These are phyloP conservation scores for Sorex fumeus DNA, from an alignment of 2,113 vertebrate species.

Conservation along the genomic window DNA sequence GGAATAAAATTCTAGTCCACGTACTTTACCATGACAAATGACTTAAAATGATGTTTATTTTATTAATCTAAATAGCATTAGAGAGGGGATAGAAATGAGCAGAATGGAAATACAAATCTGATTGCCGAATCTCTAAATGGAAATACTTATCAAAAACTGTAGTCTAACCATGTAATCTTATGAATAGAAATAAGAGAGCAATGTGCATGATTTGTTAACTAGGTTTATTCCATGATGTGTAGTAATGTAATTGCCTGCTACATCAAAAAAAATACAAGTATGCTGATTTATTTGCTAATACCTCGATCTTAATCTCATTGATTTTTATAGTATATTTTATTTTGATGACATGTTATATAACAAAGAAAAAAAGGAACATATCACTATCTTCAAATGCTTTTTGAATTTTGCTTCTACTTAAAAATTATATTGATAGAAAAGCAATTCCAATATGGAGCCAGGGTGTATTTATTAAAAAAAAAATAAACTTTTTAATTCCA, in stretches of 20 bases:
- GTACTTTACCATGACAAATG: constrained; percentile 13
- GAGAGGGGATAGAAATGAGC: constrained; percentile 62
- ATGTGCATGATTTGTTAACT: constrained; percentile 65
- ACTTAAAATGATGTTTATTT: constrained; percentile 66
- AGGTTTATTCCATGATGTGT: constrained; percentile 48
- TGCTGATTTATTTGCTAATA: constrained; percentile 27
- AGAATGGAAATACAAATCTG: constrained; percentile 56
- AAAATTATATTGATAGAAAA: constrained; percentile 3
- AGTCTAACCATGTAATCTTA: background rate
- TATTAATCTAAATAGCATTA: constrained; percentile 68
- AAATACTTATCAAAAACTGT: constrained; percentile 66
- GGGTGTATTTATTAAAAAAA: background rate
- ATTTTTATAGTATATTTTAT: background rate
- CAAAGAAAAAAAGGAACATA: background rate
- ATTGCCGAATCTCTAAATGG: constrained; percentile 67
- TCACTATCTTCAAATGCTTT: background rate
- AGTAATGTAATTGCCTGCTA: constrained; percentile 64
- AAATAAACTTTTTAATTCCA: background rate
- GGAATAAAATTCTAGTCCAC: constrained; percentile 34
- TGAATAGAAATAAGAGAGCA: constrained; percentile 71
- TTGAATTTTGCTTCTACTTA: background rate
- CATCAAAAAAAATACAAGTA: constrained; percentile 62
- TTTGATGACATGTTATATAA: background rate
- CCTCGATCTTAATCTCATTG: constrained; percentile 11
- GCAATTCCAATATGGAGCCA: background rate